Evolutionary conservation across 2,113 vertebrate genomes (phyloP).

Genomic region (Vidua chalybeata): DNA sequence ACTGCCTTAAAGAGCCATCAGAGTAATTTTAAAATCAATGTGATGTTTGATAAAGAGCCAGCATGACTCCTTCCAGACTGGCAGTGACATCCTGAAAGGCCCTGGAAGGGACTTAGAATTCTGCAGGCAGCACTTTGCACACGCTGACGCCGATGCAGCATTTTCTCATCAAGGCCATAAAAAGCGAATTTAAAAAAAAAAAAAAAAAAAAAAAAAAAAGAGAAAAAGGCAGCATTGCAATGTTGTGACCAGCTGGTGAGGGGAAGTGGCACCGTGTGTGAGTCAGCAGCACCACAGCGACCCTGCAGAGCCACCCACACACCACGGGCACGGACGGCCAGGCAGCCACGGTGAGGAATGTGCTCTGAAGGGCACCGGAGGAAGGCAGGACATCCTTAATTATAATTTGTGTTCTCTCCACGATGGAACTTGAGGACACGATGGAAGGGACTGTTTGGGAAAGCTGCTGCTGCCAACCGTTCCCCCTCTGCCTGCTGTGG

Average conservation of each 20-base stretch:
- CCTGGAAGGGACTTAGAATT: not conserved
- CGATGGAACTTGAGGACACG: fast-evolving
- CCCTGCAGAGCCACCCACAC: not conserved
- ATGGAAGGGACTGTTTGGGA: not conserved
- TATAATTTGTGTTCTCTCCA: not conserved
- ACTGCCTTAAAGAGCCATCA: constrained; percentile 7
- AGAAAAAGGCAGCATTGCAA: not conserved
- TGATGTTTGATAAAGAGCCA: constrained; percentile 35
- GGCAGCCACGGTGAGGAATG: fast-evolving
- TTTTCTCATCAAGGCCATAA: not conserved
- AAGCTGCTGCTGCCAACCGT: not conserved
- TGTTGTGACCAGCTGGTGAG: not conserved
- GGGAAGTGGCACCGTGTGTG: not conserved
- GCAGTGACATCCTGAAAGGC: not conserved
- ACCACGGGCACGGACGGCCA: fast-evolving
- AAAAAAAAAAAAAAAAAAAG: too few species aligned
- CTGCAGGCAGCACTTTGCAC: not conserved
- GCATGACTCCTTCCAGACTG: constrained; percentile 1
- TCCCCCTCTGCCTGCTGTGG: not conserved
- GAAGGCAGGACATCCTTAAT: not conserved
- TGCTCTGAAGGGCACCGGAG: not conserved
- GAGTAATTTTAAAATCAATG: constrained; percentile 45
- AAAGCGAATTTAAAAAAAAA: not conserved
- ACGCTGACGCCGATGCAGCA: not conserved
- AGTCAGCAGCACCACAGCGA: not conserved